Conservation (phyloP, 1,140 invertebrate species). For the Drosophila varians region DNA sequence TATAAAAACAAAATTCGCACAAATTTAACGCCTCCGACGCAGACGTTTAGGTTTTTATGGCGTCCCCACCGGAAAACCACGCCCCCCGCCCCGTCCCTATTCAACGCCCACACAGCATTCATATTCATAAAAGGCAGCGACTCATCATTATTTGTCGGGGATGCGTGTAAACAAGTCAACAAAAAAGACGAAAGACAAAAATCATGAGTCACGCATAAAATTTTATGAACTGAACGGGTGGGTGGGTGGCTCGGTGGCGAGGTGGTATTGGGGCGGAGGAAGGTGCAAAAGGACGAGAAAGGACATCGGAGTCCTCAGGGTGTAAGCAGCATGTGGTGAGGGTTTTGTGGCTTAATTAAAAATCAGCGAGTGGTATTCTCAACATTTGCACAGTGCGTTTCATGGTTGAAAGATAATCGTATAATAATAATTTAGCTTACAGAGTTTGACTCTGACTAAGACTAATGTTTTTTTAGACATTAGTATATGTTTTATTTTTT, state of each 20-base stretch:
- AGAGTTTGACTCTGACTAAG: no score
- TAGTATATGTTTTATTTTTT: no score
- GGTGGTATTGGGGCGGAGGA: background rate
- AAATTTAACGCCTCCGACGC: conserved; percentile 61
- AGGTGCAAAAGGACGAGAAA: conserved; percentile 4
- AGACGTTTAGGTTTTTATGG: conserved; percentile 69
- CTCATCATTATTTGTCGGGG: conserved; percentile 68
- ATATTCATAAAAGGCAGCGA: conserved; percentile 73
- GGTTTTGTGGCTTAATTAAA: conserved; percentile 73
- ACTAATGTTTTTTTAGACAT: no score
- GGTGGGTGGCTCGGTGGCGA: conserved; percentile 4
- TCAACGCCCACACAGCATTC: conserved; percentile 33
- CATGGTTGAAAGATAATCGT: no score
- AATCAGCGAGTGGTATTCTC: conserved; percentile 37
- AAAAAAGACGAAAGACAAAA: conserved; percentile 56
- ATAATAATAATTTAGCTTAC: no score
- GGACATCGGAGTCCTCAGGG: conserved; percentile 12
- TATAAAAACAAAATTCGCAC: conserved; percentile 64
- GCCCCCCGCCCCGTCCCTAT: no score
- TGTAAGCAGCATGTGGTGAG: conserved; percentile 44
- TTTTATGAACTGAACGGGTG: conserved; percentile 66
- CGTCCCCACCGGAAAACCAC: background rate
- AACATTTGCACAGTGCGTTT: conserved; percentile 20
- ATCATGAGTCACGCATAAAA: conserved; percentile 71
- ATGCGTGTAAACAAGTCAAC: conserved; percentile 72